Evolutionary conservation across 1,140 invertebrate genomes (phyloP).

Genomic region (Caenorhabditis inopinata): DNA sequence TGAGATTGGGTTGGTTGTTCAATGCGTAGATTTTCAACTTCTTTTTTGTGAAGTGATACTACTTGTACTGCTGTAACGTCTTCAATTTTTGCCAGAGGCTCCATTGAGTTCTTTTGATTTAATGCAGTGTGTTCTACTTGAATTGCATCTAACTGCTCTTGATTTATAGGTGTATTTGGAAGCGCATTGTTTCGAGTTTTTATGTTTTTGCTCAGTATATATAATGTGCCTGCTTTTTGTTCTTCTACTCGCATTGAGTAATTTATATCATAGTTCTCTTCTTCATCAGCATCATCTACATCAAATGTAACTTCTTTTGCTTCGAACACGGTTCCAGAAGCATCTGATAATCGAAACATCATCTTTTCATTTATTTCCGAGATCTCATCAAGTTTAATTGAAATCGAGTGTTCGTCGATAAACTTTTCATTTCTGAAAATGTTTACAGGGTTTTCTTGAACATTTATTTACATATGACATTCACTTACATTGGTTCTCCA

Average conservation of each 20-base stretch:
- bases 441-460: not conserved
- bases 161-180: too few relatives aligned
- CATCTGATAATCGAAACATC: not conserved
- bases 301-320: not conserved
- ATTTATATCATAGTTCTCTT: not conserved
- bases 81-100: not conserved
- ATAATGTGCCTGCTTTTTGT: not conserved
- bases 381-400: not conserved
- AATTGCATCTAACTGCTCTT: too few relatives aligned
- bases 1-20: not conserved
- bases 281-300: not conserved
- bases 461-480: too few relatives aligned
- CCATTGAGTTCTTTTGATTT: not conserved
- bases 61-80: not conserved
- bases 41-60: too few relatives aligned
- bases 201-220: not conserved
- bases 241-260: not conserved
- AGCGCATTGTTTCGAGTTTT: too few relatives aligned
- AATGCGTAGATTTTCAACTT: not conserved
- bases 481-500: not conserved
- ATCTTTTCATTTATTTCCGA: not conserved
- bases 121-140: not conserved
- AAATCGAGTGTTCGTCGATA: not conserved
- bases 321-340: not conserved
- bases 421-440: not conserved